These are phyloP conservation scores for Drymonia ruficornis DNA, from an alignment of 2,888 invertebrate species.

Conservation along the genomic window DNA sequence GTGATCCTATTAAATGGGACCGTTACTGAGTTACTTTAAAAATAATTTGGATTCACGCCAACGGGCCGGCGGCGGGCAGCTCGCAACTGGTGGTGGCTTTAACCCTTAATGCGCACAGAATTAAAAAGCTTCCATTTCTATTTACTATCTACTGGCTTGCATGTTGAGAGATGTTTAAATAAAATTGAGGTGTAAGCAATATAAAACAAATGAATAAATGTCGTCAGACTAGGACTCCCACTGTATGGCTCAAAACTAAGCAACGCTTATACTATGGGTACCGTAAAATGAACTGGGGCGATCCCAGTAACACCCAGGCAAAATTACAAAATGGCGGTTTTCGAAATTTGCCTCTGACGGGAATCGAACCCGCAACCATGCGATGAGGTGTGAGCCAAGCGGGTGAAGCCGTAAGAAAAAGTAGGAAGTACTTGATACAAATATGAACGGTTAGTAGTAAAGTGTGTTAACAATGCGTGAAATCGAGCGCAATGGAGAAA, in stretches of 20 bases:
- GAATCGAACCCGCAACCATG: no score
- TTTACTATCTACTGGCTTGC: constrained; percentile 52
- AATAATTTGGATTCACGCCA: constrained; percentile 79
- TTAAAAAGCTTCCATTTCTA: constrained; percentile 65
- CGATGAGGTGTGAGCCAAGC: no score
- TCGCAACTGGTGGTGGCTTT: constrained; percentile 79
- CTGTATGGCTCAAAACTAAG: no score
- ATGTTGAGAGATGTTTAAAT: constrained; percentile 35
- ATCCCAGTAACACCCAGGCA: no score
- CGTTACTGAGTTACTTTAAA: constrained; percentile 72
- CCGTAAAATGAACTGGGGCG: no score
- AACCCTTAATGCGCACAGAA: constrained; percentile 63
- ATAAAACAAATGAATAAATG: no score
- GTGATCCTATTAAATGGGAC: constrained; percentile 57
- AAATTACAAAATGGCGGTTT: no score
- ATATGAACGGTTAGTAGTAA: constrained; percentile 12
- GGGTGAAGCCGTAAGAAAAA: background rate
- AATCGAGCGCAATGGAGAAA: constrained; percentile 15
- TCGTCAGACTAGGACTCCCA: no score
- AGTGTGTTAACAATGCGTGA: constrained; percentile 19
- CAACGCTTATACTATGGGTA: no score
- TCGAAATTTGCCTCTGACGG: no score
- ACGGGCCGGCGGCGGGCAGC: constrained; percentile 47
- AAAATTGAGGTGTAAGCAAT: background rate
- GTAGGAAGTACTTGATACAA: constrained; percentile 16